phyloP scores from a whole-genome alignment of 2,888 invertebrate genomes.

The Fragum fragum region DNA sequence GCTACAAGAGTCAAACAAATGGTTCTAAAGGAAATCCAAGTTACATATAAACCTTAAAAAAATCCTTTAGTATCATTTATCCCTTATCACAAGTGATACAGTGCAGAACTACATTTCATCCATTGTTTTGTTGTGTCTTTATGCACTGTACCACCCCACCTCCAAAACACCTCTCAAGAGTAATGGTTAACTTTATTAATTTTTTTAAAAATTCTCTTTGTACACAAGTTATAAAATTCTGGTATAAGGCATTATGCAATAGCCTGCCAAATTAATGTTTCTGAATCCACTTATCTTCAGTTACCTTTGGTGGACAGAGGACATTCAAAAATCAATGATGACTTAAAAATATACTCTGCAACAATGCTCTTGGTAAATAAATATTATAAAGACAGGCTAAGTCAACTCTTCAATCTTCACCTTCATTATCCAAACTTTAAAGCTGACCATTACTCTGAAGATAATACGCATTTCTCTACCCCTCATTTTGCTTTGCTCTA shows the following conservation, averaged over 20 bases:
- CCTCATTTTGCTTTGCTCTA: background rate
- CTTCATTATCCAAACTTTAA: background rate
- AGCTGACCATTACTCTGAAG: background rate
- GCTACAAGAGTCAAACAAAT: background rate
- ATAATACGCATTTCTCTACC: background rate
- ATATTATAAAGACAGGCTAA: too few relatives aligned
- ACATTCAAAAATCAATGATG: too few relatives aligned
- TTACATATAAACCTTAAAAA: too few relatives aligned
- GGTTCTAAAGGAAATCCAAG: too few relatives aligned
- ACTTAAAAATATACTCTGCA: too few relatives aligned
- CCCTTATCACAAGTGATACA: background rate
- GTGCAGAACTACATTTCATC: background rate
- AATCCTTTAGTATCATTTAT: background rate
- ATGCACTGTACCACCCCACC: background rate
- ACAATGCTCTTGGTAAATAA: too few relatives aligned
- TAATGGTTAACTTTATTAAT: background rate
- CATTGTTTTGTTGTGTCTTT: background rate
- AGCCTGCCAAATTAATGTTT: too few relatives aligned
- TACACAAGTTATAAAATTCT: too few relatives aligned
- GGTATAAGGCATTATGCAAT: too few relatives aligned
- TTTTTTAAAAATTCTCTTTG: background rate
- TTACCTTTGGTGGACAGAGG: too few relatives aligned
- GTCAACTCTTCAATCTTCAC: too few relatives aligned
- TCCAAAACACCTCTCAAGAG: background rate
- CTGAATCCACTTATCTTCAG: too few relatives aligned